Base-by-base conservation (phyloP, 1,140 invertebrate species). In the Platyura marginata region DNA sequence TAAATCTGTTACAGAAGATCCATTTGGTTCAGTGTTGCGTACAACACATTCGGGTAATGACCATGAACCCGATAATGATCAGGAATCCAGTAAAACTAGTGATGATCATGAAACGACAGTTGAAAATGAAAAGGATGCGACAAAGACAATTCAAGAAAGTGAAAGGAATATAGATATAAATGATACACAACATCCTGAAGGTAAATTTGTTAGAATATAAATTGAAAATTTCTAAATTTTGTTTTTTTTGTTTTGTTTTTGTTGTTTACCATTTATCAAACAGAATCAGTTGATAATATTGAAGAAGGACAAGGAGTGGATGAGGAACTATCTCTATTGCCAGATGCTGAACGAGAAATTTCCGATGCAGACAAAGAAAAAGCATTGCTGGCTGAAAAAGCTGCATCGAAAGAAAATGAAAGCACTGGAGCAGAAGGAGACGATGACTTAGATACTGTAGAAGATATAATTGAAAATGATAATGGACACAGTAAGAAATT, bases 301-400 rank as follows among this genome's bases (percentile, higher is more conserved):
- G 52, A 48, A 5, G 57, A 59, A 9, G 60, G 61, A 18, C 61
- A 68, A 36, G 68, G 68, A n/a, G 64, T 62, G 10, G 67, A 71
- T 61, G 70, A 71, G 48, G 69, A 69, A 47, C 56, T 71, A 9
- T 71, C 68, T 46, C 59, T 72, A 15, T 55, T 72, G 33, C 69
- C 69, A 0, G 70, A 72, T 50, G 71, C 68, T 0, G 71, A 75
- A 51, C 63, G 68, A 13, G 71, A 74, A 46, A 69, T 72, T 32
- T 69, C 71, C 2, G 70, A 74, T 46, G 71, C 69, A 2, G 71
- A 76, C 50, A 75, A 72, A 47, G 71, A 71, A 41, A 63, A 65
- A 33, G 68, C 69, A 9, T 64, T 62, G 41, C 69, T 71, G 46
- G 68, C 64, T 2, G 59, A 61, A 41, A 59, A 61, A 29, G 52